Percentiles rank a stretch among this genome's conserved stretches.
Conservation (phyloP, 2,888 invertebrate genomes). For the Scaptomyza cyrtandrae region DNA sequence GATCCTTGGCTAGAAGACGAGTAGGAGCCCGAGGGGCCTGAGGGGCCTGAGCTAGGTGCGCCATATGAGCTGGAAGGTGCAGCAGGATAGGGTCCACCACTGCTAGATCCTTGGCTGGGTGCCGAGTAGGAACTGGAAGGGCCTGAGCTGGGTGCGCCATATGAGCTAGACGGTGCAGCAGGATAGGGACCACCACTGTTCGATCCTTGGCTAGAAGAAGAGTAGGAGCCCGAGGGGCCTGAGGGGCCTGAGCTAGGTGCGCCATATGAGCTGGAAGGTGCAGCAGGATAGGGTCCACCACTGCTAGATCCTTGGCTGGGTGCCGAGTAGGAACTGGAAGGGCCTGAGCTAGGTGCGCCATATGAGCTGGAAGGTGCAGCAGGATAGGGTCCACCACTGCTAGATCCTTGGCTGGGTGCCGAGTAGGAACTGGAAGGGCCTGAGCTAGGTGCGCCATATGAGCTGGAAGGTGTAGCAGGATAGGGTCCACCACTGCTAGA, state of each 20-base stretch:
- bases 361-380: slow-evolving; percentile 55
- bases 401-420: slow-evolving; percentile 37
- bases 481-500: slow-evolving; percentile 44
- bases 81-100: slow-evolving; percentile 54
- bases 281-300: slow-evolving; percentile 51
- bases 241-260: too few relatives aligned
- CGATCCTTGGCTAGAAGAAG: slow-evolving; percentile 82
- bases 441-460: slow-evolving; percentile 79
- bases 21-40: slow-evolving; percentile 41
- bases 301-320: slow-evolving; percentile 78
- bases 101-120: not conserved
- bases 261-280: slow-evolving; percentile 50
- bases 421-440: slow-evolving; percentile 43
- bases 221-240: too few relatives aligned
- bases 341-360: slow-evolving; percentile 2
- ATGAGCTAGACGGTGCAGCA: slow-evolving; percentile 65
- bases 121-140: slow-evolving; percentile 43
- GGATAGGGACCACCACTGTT: slow-evolving; percentile 37
- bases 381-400: slow-evolving; percentile 47
- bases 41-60: slow-evolving; percentile 67
- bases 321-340: slow-evolving; percentile 78
- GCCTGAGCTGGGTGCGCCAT: slow-evolving; percentile 45
- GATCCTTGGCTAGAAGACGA: slow-evolving; percentile 29
- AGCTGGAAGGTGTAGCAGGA: slow-evolving; percentile 56
- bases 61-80: slow-evolving; percentile 72